Percentiles rank a stretch among this genome's conserved stretches.
Evolutionary conservation across 92 coral and sea anemone genomes (phyloP).

Genomic region (Isaurus tuberculatus): DNA sequence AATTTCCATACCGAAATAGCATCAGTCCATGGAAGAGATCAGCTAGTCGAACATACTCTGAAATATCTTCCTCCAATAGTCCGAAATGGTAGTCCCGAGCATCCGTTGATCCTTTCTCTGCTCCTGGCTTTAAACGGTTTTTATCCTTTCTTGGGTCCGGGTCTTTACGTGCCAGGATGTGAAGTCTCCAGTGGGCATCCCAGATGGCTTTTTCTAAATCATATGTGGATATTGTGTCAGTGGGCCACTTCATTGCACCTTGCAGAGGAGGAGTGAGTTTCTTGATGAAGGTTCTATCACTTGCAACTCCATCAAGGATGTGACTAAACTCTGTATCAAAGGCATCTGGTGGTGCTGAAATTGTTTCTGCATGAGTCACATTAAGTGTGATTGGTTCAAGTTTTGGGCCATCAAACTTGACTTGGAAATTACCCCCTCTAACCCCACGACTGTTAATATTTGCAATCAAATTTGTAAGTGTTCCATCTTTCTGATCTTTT

Average conservation of each 20-base stretch:
- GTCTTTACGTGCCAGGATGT: constrained; percentile 41
- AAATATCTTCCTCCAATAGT: constrained; percentile 29
- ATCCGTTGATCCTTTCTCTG: constrained; percentile 33
- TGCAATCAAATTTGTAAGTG: constrained; percentile 33
- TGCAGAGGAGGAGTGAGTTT: constrained; percentile 12
- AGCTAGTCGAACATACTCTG: constrained; percentile 34
- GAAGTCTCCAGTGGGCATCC: constrained; percentile 48
- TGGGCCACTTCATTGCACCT: constrained; percentile 29
- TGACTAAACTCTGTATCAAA: constrained; percentile 28
- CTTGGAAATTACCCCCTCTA: constrained; percentile 53
- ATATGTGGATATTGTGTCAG: constrained; percentile 15
- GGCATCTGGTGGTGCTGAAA: constrained; percentile 53
- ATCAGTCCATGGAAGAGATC: constrained; percentile 48
- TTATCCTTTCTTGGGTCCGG: constrained; percentile 19
- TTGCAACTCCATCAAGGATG: constrained; percentile 52
- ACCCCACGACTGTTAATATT: constrained; percentile 58
- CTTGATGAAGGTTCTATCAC: constrained; percentile 17
- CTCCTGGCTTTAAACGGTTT: constrained; percentile 1
- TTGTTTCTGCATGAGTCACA: constrained; percentile 23
- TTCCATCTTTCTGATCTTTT: constrained; percentile 44
- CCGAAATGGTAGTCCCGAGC: constrained; percentile 52
- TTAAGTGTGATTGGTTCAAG: constrained; percentile 47
- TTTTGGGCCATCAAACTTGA: constrained; percentile 50
- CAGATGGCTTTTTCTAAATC: constrained; percentile 24
- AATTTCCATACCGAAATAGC: constrained; percentile 48